phyloP scores from a whole-genome alignment of 2,888 invertebrate genomes.

The Megamerina dolium region DNA sequence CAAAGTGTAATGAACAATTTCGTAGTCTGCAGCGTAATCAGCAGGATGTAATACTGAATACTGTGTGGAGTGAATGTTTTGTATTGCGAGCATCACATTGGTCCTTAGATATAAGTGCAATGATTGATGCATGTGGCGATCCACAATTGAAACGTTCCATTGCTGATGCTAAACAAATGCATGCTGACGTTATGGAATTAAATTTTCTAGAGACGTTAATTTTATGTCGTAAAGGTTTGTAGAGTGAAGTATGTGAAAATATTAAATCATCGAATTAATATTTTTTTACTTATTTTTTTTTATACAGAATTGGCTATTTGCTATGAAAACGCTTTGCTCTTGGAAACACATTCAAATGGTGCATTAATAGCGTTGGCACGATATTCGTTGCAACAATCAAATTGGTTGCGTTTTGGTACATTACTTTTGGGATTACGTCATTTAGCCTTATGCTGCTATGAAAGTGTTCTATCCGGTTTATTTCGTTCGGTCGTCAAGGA shows the following conservation, averaged over 20 bases:
- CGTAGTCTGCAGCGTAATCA: conserved; percentile 50
- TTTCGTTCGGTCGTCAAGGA: conserved; percentile 41
- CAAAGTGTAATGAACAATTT: conserved; percentile 54
- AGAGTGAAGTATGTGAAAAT: not conserved
- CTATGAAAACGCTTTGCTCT: conserved; percentile 32
- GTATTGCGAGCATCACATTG: conserved; percentile 55
- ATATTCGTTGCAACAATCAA: conserved; percentile 43
- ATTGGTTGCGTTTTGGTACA: conserved; percentile 45
- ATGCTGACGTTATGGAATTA: conserved; percentile 51
- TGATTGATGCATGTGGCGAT: conserved; percentile 43
- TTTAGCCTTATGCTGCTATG: conserved; percentile 40
- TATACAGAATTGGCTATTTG: conserved; percentile 38
- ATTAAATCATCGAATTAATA: not conserved
- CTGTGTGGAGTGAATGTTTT: conserved; percentile 58
- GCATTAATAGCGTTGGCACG: conserved; percentile 43
- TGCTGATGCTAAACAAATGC: conserved; percentile 45
- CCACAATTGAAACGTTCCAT: conserved; percentile 42
- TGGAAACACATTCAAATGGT: conserved; percentile 41
- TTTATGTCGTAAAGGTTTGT: conserved; percentile 53
- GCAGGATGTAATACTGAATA: conserved; percentile 55
- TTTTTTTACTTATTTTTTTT: not conserved
- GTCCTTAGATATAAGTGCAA: conserved; percentile 51
- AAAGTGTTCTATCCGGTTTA: conserved; percentile 37
- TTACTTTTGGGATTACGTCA: conserved; percentile 42
- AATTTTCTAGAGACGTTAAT: conserved; percentile 52